Percentiles rank a stretch among this genome's conserved stretches.
Evolutionary conservation across 2,888 invertebrate genomes (phyloP).

Genomic region (Megalurothrips usitatus): DNA sequence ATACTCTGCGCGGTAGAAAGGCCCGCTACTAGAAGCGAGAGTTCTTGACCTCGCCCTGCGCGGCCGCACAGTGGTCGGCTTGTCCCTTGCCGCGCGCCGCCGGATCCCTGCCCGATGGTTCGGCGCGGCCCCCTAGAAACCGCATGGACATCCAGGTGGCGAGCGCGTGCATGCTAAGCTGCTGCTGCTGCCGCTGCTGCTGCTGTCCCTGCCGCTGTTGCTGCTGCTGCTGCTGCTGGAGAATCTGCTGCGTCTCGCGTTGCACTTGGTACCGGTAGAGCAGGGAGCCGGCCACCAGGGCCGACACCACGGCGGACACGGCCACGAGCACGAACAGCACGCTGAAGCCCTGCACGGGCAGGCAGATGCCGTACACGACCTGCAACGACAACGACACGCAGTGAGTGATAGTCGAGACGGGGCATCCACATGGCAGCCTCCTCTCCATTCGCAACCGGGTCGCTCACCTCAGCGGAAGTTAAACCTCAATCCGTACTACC

Average conservation of each 20-base stretch:
- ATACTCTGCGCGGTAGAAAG: neutral
- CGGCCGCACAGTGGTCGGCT: neutral
- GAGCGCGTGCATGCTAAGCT: conserved; percentile 57
- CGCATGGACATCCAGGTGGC: conserved; percentile 72
- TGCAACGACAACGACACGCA: neutral
- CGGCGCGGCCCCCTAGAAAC: conserved; percentile 46
- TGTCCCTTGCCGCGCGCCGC: neutral
- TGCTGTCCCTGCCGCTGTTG: conserved; percentile 44
- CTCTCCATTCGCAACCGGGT: no score
- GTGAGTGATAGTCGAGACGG: no score
- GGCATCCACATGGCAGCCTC: no score
- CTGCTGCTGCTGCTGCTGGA: conserved; percentile 40
- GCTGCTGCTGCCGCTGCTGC: conserved; percentile 45
- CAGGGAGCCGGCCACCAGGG: conserved; percentile 76
- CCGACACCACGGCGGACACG: conserved; percentile 80
- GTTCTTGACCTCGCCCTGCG: neutral
- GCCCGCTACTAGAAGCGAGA: neutral
- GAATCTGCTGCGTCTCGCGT: conserved; percentile 53
- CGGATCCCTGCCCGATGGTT: neutral
- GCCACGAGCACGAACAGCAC: conserved; percentile 83
- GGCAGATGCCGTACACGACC: conserved; percentile 81
- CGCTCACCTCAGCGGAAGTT: no score
- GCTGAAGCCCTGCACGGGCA: conserved; percentile 85
- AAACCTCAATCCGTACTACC: no score
- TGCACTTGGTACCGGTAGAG: conserved; percentile 74